A percentile compares a stretch with the other conserved stretches of the same genome.
phyloP scores from a whole-genome alignment of 2,113 vertebrate species.

The Syrrhaptes paradoxus region DNA sequence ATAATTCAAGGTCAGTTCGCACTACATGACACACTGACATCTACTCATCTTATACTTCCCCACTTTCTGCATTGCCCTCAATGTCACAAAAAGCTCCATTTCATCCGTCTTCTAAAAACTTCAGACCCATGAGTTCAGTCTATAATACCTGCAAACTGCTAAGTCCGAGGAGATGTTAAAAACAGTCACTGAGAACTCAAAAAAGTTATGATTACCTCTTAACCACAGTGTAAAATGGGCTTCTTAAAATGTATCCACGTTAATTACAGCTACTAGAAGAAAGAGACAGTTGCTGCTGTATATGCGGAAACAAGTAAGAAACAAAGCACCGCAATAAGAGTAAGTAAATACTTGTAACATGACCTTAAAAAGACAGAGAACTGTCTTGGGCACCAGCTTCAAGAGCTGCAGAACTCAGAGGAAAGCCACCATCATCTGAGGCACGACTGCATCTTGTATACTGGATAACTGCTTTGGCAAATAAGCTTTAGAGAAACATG shows the following conservation, averaged over 20 bases:
- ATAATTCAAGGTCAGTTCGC: not conserved
- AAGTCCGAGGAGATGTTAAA: not conserved
- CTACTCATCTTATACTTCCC: not conserved
- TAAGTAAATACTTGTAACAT: not conserved
- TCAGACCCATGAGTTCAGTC: not conserved
- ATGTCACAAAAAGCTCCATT: not conserved
- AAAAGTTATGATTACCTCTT: not conserved
- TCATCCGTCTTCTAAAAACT: not conserved
- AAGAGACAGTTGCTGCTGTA: not conserved
- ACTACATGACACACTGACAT: not conserved
- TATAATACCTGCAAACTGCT: not conserved
- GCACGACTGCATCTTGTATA: not conserved
- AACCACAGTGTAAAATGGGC: not conserved
- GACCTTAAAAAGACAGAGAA: not conserved
- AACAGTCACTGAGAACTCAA: not conserved
- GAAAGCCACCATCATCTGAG: not conserved
- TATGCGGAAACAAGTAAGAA: not conserved
- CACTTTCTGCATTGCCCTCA: not conserved
- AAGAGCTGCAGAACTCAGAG: not conserved
- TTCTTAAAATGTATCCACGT: not conserved
- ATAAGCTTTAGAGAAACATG: not conserved
- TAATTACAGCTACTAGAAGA: not conserved
- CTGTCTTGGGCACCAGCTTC: fast-evolving
- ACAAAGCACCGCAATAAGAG: not conserved
- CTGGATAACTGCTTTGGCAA: not conserved